A percentile compares a stretch with the other conserved stretches of the same genome.
Evolutionary conservation across 2,113 vertebrate species (phyloP).

Genomic region (Hemichromis elongatus): DNA sequence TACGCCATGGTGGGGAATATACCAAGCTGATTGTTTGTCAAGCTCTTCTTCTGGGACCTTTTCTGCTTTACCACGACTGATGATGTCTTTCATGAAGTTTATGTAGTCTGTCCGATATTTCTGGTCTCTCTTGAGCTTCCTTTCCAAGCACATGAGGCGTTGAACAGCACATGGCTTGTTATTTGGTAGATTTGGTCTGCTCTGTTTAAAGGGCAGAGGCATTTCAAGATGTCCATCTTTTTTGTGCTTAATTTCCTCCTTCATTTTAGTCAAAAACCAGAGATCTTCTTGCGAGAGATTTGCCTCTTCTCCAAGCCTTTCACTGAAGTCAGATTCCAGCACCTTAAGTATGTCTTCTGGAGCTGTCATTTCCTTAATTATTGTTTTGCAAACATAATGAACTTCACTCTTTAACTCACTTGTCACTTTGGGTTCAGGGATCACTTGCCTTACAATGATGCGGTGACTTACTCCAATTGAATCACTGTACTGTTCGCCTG

Average conservation of each 20-base stretch:
- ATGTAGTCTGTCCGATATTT: neutral
- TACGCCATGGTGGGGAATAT: neutral
- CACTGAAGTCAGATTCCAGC: neutral
- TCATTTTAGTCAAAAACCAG: neutral
- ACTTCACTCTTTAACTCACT: neutral
- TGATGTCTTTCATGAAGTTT: neutral
- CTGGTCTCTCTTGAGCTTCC: neutral
- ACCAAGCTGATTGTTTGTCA: neutral
- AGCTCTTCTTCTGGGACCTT: neutral
- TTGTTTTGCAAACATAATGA: neutral
- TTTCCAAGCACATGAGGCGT: neutral
- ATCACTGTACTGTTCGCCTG: neutral
- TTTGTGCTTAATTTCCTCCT: neutral
- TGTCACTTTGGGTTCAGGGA: neutral
- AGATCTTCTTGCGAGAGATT: neutral
- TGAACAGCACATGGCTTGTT: neutral
- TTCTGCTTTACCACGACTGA: neutral
- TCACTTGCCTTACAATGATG: neutral
- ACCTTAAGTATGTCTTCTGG: neutral
- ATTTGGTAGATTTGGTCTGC: neutral
- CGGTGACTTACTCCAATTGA: neutral
- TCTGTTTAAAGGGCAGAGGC: neutral
- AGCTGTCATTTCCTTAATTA: accelerated
- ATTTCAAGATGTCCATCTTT: neutral
- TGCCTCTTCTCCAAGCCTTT: neutral